Evolutionary conservation across 2,888 invertebrate species (phyloP).

Genomic region (Andrena haemorrhoa): DNA sequence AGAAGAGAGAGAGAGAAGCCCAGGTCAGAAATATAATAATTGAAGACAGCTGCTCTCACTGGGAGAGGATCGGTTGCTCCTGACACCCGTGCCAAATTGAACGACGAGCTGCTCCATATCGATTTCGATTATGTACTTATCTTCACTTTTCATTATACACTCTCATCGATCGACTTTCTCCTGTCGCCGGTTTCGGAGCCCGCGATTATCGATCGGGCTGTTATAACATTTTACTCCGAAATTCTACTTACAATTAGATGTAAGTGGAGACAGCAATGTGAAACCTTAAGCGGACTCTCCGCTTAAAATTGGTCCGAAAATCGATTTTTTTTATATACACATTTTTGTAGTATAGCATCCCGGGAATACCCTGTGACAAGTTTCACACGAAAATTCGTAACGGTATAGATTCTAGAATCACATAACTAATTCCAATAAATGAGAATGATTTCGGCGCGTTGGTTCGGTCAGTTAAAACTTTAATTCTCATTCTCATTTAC

Average conservation of each 20-base stretch:
- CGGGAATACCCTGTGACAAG: no score
- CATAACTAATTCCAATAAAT: no score
- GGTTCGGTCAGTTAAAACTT: no score
- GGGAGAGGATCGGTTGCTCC: conserved; percentile 68
- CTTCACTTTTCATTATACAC: conserved; percentile 45
- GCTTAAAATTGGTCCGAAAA: no score
- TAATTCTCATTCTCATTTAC: no score
- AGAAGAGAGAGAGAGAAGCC: conserved; percentile 37
- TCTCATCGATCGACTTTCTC: conserved; percentile 15
- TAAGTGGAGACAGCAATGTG: no score
- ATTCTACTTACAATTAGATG: background rate
- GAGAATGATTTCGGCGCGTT: no score
- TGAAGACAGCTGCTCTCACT: conserved; percentile 80
- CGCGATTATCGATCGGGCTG: background rate
- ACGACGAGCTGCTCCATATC: conserved; percentile 47
- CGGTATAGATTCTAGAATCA: no score
- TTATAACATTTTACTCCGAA: background rate
- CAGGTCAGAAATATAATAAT: conserved; percentile 79
- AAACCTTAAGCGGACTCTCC: no score
- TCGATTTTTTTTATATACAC: no score
- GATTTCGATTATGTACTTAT: conserved; percentile 60
- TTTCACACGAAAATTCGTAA: no score
- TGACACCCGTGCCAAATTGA: conserved; percentile 73
- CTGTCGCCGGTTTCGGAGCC: background rate
- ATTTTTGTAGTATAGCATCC: no score